phyloP scores from a whole-genome alignment of 2,113 vertebrate species.

The Poecile atricapillus region DNA sequence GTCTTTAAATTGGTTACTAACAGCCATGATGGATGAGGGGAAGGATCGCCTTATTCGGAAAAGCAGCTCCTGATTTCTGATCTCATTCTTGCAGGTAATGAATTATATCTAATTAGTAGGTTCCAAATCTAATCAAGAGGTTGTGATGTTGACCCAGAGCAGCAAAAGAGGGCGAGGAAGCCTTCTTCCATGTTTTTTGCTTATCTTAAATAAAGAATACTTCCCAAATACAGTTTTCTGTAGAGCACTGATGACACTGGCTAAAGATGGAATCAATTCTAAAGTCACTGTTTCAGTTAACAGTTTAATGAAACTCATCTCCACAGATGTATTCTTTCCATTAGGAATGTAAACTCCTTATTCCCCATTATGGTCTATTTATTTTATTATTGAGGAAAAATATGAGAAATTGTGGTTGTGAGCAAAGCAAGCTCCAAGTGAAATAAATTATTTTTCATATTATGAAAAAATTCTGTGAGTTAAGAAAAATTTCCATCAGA shows the following conservation, averaged over 20 bases:
- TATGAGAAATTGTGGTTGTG: background rate
- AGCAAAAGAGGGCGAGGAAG: conserved; percentile 37
- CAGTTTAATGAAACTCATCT: conserved; percentile 62
- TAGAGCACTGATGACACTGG: background rate
- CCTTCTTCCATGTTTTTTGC: conserved; percentile 35
- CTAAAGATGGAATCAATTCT: conserved; percentile 59
- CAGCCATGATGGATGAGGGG: conserved; percentile 95
- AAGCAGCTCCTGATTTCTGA: conserved; percentile 93
- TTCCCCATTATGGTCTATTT: conserved; percentile 1
- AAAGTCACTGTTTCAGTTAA: conserved; percentile 46
- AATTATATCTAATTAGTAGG: conserved; percentile 99
- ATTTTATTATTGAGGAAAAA: conserved; percentile 44
- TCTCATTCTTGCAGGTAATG: conserved; percentile 95
- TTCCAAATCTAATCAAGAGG: conserved; percentile 93
- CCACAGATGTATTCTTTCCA: conserved; percentile 59
- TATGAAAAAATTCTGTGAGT: background rate
- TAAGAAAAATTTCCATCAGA: background rate
- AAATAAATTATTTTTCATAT: background rate
- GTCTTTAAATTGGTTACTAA: conserved; percentile 99
- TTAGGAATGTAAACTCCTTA: conserved; percentile 58
- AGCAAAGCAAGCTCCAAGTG: background rate
- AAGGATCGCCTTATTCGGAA: conserved; percentile 88
- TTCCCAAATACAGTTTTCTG: background rate
- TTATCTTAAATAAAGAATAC: conserved; percentile 24
- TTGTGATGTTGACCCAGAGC: conserved; percentile 86